These are phyloP conservation scores for Pelobates fuscus DNA, from an alignment of 2,113 vertebrate species.

Conservation along the genomic window DNA sequence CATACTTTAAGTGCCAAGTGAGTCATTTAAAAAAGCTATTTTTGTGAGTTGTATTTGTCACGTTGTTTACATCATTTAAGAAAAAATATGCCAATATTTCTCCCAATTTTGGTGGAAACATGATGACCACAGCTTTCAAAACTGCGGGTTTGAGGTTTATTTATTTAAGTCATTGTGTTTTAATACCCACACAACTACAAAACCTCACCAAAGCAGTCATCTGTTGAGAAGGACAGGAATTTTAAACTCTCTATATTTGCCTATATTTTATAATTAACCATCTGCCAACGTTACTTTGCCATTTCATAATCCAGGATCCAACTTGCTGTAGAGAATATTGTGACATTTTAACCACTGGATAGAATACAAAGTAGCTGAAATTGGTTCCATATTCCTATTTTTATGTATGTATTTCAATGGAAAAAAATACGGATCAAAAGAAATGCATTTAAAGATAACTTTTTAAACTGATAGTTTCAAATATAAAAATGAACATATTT, in stretches of 20 bases:
- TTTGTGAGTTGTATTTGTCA: neutral
- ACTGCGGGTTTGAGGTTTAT: neutral
- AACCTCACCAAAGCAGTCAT: constrained; percentile 29
- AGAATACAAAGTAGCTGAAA: neutral
- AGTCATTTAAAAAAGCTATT: neutral
- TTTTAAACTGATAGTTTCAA: no score
- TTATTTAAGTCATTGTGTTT: constrained; percentile 4
- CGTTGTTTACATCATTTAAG: neutral
- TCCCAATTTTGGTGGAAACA: neutral
- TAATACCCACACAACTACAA: constrained; percentile 9
- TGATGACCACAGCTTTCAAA: constrained; percentile 1
- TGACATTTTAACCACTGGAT: constrained; percentile 27
- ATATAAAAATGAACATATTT: no score
- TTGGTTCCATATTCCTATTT: neutral
- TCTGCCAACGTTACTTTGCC: constrained; percentile 28
- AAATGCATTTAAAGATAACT: no score
- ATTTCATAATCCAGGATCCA: constrained; percentile 26
- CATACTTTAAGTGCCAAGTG: no score
- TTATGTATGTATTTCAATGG: neutral
- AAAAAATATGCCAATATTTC: neutral
- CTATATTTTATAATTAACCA: constrained; percentile 46
- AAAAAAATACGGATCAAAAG: no score
- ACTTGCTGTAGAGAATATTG: constrained; percentile 8
- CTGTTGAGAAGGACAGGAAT: constrained; percentile 26
- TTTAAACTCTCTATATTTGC: constrained; percentile 19